Evolutionary conservation across 2,888 invertebrate genomes (phyloP), one percentile per base, ranked within the genome.

Genomic region (Amblyjoppa fuscipennis): DNA sequence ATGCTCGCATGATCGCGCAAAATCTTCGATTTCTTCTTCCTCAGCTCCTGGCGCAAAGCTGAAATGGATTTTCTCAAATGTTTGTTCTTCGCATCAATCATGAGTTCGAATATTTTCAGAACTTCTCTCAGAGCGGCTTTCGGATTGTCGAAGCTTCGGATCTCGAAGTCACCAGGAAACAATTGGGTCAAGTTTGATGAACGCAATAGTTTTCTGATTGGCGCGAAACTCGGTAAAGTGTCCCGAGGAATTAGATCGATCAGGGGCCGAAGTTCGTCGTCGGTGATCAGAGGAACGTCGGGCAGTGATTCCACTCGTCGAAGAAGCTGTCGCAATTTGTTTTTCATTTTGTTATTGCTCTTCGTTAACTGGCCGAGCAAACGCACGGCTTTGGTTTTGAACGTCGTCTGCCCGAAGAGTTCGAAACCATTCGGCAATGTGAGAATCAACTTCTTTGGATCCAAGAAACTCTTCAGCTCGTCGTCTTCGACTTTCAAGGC

Each of bases 101-200:
- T 85, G 31, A 13, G 16, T 4, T 31, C 64, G 25, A 85, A 51
- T 3, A 85, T 11, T 4, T 9, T 9, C 16, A 79, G 41, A n/a
- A 85, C 38, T 34, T 81, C 49, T 49, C 56, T 34, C 56, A 85
- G 76, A 41, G 59, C 70, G 0, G 9, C 13, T 49, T 25, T 85
- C 6, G 45, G 20, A 3, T 16, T 64, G 20, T 20, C 7, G 6
- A 9, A 1, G 56, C 34, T 31, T 2, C 59, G 75, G 11, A 81
- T 51, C 13, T 61, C 9, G n/a, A 85, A 81, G 45, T 51, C 76
- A 20, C 85, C 71, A 0, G 81, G 85, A 4, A 85, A 80, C 16
- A 85, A 31, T 2, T n/a, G 53, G 4, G 53, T 69, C 3, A 85
- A 61, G n/a, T 28, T 66, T 9, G 38, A 7, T 7, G 49, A 56